Evolutionary conservation across 2,113 vertebrate genomes (phyloP).

Genomic region (Rhinichthys klamathensis): DNA sequence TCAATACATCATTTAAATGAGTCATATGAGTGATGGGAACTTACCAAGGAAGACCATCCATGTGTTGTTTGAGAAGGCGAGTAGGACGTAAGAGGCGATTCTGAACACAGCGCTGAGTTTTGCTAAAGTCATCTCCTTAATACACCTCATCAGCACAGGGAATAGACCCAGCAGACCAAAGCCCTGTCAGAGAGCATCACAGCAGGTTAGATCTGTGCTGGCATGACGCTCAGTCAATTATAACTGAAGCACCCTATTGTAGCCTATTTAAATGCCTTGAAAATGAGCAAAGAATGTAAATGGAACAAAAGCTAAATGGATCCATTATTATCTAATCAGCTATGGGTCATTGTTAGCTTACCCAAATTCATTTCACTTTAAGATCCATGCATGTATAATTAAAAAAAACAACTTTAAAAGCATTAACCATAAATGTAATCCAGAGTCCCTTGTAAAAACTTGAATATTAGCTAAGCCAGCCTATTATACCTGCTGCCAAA

Average conservation of each 20-base stretch:
- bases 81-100: constrained; percentile 50
- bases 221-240: neutral
- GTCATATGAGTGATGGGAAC: neutral
- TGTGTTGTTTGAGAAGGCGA: constrained; percentile 67
- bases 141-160: constrained; percentile 58
- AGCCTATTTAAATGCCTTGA: neutral
- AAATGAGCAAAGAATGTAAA: neutral
- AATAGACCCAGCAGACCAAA: constrained; percentile 61
- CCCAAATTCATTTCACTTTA: neutral
- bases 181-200: constrained; percentile 55
- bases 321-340: neutral
- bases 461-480: too few relatives aligned
- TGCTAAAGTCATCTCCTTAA: constrained; percentile 63
- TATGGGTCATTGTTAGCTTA: neutral
- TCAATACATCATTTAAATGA: neutral
- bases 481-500: too few relatives aligned
- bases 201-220: constrained; percentile 8
- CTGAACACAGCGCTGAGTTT: constrained; percentile 58
- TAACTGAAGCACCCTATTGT: neutral
- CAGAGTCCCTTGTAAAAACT: too few relatives aligned
- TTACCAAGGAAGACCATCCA: constrained; percentile 68
- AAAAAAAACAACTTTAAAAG: too few relatives aligned
- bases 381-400: neutral
- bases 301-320: neutral
- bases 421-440: too few relatives aligned